Conservation (phyloP, 2,888 invertebrate species). For the Leptinotarsa rubiginosa region DNA sequence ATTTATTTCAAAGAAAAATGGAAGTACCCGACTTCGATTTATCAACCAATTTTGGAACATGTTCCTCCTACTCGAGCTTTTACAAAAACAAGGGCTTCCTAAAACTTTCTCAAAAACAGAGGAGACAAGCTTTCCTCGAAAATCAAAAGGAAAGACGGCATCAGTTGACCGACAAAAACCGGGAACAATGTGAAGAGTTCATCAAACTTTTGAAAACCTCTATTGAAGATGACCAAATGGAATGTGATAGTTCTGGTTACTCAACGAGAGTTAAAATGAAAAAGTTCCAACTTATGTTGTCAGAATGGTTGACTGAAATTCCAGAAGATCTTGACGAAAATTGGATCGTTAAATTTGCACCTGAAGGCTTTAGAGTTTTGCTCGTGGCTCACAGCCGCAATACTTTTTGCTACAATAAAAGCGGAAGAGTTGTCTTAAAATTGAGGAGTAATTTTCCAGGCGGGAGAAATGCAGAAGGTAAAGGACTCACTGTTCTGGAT, state of each 20-base stretch:
- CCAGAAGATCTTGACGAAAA: constrained; percentile 80
- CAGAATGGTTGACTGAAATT: constrained; percentile 92
- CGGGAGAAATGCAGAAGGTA: constrained; percentile 68
- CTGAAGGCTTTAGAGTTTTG: constrained; percentile 85
- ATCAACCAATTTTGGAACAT: neutral
- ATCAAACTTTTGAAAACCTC: constrained; percentile 31
- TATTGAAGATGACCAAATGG: constrained; percentile 58
- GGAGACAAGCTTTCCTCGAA: constrained; percentile 70
- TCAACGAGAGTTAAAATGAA: constrained; percentile 46
- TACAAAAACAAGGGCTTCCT: constrained; percentile 49
- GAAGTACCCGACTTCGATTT: neutral
- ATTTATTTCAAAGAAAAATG: too few species aligned
- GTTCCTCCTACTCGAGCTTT: constrained; percentile 39
- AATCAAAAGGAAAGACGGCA: constrained; percentile 70
- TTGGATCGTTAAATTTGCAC: constrained; percentile 84
- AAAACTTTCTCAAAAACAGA: constrained; percentile 58
- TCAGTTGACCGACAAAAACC: constrained; percentile 66
- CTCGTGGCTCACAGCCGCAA: constrained; percentile 75
- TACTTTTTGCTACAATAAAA: constrained; percentile 43
- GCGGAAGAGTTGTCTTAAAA: constrained; percentile 50
- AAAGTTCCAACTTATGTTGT: constrained; percentile 78
- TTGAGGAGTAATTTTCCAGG: constrained; percentile 80
- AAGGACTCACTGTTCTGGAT: constrained; percentile 80
- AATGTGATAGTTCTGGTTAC: constrained; percentile 54
- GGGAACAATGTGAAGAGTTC: constrained; percentile 70